Conservation (phyloP, 2,113 vertebrate genomes). For the Trematocara unimaculatum region DNA sequence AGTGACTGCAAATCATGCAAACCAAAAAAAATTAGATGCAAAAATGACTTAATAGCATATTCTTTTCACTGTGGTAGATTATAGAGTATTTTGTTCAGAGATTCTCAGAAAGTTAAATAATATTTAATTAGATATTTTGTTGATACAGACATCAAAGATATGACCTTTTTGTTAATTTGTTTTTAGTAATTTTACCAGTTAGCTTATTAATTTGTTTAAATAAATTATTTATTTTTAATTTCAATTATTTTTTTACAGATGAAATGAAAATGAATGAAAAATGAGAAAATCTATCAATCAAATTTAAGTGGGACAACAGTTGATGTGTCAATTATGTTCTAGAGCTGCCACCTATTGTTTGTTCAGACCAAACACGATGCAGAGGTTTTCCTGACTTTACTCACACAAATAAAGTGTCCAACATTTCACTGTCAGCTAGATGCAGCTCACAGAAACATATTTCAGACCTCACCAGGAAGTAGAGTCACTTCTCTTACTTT, state of each 20-base stretch:
- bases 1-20: neutral
- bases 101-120: neutral
- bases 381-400: neutral
- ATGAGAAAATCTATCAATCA: neutral
- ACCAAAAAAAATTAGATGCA: neutral
- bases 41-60: neutral
- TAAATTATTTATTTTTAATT: neutral
- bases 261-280: neutral
- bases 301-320: neutral
- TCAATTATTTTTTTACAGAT: neutral
- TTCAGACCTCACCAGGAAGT: neutral
- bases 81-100: neutral
- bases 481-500: neutral
- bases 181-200: neutral
- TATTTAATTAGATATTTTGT: neutral
- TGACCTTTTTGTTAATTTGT: neutral
- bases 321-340: neutral
- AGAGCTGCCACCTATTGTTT: neutral
- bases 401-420: neutral
- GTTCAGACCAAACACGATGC: neutral
- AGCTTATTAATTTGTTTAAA: neutral
- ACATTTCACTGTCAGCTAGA: neutral
- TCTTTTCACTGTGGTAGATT: neutral
- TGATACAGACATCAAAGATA: neutral
- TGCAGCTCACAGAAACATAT: neutral